phyloP scores from a whole-genome alignment of 2,113 vertebrate genomes.

The Tetrax tetrax region DNA sequence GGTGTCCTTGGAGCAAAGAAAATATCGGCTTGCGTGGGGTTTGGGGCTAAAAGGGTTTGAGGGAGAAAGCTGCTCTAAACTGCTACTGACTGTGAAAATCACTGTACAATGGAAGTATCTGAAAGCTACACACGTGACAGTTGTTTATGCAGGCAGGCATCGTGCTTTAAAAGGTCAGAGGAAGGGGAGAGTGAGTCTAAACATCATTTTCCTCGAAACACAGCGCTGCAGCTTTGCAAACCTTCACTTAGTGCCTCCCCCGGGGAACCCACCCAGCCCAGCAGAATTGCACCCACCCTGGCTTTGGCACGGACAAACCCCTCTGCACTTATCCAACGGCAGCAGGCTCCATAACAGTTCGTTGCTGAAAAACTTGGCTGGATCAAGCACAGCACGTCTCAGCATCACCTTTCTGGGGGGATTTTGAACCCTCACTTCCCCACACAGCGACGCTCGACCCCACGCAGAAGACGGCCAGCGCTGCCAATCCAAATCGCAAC shows the following conservation, averaged over 20 bases:
- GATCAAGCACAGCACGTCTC: rapidly evolving
- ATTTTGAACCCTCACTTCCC: neutral
- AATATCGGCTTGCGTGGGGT: rapidly evolving
- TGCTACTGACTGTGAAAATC: neutral
- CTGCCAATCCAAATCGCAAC: neutral
- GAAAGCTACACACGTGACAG: neutral
- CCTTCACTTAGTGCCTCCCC: neutral
- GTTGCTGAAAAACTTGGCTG: neutral
- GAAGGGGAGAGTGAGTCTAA: neutral
- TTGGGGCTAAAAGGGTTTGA: neutral
- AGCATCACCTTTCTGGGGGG: neutral
- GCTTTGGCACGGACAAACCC: rapidly evolving
- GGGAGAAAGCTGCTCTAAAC: neutral
- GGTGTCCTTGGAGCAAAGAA: neutral
- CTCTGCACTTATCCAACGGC: rapidly evolving
- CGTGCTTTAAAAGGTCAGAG: neutral
- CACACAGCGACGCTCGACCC: neutral
- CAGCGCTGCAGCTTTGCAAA: neutral
- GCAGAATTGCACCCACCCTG: rapidly evolving
- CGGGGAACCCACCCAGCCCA: neutral
- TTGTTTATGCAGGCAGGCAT: neutral
- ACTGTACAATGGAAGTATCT: neutral
- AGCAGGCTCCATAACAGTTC: neutral
- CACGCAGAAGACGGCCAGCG: neutral
- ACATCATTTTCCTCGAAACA: neutral